Conservation (phyloP, 2,888 invertebrate genomes). For the Laothoe populi region DNA sequence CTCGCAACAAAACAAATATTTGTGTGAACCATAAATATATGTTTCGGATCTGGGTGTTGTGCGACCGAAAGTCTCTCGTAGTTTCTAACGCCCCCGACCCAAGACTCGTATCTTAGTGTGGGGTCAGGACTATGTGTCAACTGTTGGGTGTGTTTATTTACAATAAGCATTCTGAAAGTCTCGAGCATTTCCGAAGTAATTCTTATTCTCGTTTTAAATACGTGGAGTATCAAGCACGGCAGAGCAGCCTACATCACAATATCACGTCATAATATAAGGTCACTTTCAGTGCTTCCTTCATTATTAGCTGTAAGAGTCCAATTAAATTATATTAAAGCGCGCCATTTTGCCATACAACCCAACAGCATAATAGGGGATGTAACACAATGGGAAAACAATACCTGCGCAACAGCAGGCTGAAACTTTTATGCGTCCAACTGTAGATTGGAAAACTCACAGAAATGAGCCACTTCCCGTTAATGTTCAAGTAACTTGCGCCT, state of each 20-base stretch:
- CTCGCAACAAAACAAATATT: too few relatives aligned
- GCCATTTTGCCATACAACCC: constrained; percentile 8
- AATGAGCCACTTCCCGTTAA: constrained; percentile 3
- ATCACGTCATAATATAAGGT: neutral
- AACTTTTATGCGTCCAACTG: constrained; percentile 25
- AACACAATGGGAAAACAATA: constrained; percentile 28
- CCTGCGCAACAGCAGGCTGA: constrained; percentile 15
- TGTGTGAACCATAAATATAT: too few relatives aligned
- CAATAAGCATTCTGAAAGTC: too few relatives aligned
- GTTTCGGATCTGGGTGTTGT: too few relatives aligned
- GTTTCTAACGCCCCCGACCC: too few relatives aligned
- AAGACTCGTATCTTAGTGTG: too few relatives aligned
- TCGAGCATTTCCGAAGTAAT: neutral
- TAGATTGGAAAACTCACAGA: constrained; percentile 27
- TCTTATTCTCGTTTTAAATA: neutral
- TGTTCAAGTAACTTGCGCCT: neutral
- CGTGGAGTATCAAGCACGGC: too few relatives aligned
- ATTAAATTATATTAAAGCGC: constrained; percentile 19
- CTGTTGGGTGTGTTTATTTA: too few relatives aligned
- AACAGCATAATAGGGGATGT: constrained; percentile 17
- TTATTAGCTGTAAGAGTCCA: constrained; percentile 10
- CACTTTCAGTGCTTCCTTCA: neutral
- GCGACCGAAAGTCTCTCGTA: too few relatives aligned
- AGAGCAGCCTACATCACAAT: too few relatives aligned
- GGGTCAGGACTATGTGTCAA: too few relatives aligned